phyloP scores from a whole-genome alignment of 2,888 invertebrate genomes.

The Erynnis tages region DNA sequence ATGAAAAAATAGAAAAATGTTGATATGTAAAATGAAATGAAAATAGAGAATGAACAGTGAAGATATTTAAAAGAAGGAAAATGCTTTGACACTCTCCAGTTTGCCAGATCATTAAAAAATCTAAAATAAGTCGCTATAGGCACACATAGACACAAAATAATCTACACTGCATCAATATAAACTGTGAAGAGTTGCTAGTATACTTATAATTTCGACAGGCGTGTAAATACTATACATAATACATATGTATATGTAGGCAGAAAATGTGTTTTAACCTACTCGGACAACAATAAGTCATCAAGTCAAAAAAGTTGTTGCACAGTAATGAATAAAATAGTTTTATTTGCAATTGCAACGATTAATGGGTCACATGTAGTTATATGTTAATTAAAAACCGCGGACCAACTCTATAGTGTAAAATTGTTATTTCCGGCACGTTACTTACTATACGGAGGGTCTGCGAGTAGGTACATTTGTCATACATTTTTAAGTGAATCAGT shows the following conservation, averaged over 20 bases:
- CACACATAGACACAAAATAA: no score
- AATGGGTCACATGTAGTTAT: slow-evolving; percentile 43
- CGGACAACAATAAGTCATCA: slow-evolving; percentile 25
- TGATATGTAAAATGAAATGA: no score
- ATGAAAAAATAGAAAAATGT: no score
- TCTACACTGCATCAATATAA: slow-evolving; percentile 9
- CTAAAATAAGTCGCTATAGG: no score
- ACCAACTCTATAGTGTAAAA: slow-evolving; percentile 52
- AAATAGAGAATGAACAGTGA: no score
- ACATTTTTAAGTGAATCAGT: no score
- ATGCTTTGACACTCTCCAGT: no score
- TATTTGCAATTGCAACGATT: slow-evolving; percentile 51
- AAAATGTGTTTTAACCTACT: slow-evolving; percentile 19
- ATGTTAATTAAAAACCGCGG: slow-evolving; percentile 58
- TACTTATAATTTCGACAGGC: slow-evolving; percentile 11
- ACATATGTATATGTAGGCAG: slow-evolving; percentile 12
- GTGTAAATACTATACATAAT: no score
- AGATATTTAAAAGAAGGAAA: no score
- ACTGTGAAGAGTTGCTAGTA: not conserved
- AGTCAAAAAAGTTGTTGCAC: slow-evolving; percentile 40
- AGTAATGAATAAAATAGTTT: slow-evolving; percentile 51
- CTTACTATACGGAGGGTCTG: no score
- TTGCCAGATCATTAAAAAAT: no score
- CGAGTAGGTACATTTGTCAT: no score
- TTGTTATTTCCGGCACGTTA: slow-evolving; percentile 64